A percentile compares a stretch with the other conserved stretches of the same genome.
Conservation (phyloP, 2,888 invertebrate species). For the Cataglyphis cursor region DNA sequence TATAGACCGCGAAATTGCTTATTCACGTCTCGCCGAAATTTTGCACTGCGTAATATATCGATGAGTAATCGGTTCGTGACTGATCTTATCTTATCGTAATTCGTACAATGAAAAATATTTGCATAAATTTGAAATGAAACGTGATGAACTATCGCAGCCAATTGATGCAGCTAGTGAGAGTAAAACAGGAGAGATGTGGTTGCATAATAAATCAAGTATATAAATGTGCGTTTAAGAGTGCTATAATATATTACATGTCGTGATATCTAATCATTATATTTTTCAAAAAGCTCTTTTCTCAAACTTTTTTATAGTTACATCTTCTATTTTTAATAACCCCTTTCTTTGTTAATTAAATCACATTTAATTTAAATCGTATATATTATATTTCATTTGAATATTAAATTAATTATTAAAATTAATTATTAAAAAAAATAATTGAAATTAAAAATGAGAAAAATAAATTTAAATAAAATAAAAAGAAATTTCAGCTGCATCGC, state of each 20-base stretch:
- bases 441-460: neutral
- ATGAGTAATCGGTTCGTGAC: neutral
- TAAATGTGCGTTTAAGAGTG: conserved; percentile 14
- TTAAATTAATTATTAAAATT: neutral
- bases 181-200: neutral
- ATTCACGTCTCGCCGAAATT: neutral
- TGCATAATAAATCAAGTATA: neutral
- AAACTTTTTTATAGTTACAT: neutral
- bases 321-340: neutral
- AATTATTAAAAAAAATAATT: neutral
- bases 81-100: conserved; percentile 50
- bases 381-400: neutral
- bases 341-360: neutral
- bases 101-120: conserved; percentile 39
- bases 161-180: neutral
- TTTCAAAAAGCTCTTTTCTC: no score
- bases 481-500: neutral
- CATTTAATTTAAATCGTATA: neutral
- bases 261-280: conserved; percentile 20
- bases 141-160: neutral
- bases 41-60: neutral
- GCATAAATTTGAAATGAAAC: conserved; percentile 29
- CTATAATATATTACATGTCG: neutral
- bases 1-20: neutral
- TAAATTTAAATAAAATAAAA: neutral